Evolutionary conservation across 2,888 invertebrate genomes (phyloP), one percentile per base, ranked within the genome.

Genomic region (Anthophora plumipes): DNA sequence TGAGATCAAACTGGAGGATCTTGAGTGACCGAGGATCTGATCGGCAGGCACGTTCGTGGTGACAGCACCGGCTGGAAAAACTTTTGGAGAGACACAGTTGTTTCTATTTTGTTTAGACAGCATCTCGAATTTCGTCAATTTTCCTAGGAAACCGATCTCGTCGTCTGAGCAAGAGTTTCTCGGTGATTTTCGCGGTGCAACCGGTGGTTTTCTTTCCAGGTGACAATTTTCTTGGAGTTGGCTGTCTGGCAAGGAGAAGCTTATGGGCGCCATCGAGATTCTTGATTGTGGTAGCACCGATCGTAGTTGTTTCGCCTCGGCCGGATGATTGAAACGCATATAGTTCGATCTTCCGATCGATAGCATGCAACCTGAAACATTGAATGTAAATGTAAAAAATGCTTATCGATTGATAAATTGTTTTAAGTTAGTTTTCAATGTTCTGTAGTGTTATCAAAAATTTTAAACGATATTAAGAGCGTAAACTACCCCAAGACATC

Each of bases 291-390:
- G 97, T 82, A 98, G 94, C 7, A 97, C 96, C 0, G 97, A 97
- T 93, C 97, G 97, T 95, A 98, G 97, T 89, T 97, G 95, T 93
- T 96, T 96, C 6, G 98, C 98, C 92, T 98, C 98, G 69, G 97
- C 97, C 0, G 98, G 98, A 93, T 98, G 97, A 94, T 98, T 98
- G 94, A 98, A 98, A 55, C 98, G 96, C 93, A 98, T 96, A 94
- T 97, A 98, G 94, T 97, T 98, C 68, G 98, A 97, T 66, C 98
- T 95, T 41, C 98, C 98, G 88, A 98, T 96, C 68, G 97, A 98
- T 84, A 98, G 94, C 97, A 98, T 98, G 92, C 97, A 97, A 90
- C 97, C 97, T 97, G 94, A 0, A 82, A 83, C 14, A 25, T 20
- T 25, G 11, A 22, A 70, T 43, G 37, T 12, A 0, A 8, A 20